Evolutionary conservation across 2,797 vertebrate species (phyloP).

Genomic region (Enteromius unitaeniatus): DNA sequence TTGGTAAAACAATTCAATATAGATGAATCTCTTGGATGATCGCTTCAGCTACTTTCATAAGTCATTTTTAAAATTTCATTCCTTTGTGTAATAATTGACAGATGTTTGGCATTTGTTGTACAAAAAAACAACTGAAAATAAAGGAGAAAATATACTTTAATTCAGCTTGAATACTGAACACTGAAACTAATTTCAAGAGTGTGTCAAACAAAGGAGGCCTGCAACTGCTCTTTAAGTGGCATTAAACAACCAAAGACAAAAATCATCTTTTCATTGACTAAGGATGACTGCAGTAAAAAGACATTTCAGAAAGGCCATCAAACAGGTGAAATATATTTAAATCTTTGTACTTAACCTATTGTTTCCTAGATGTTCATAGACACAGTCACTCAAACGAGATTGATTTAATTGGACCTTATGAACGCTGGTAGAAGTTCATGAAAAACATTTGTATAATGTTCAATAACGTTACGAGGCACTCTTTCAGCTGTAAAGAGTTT

Average conservation of each 20-base stretch:
- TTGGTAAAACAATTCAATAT: too few species aligned
- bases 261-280: constrained; percentile 6
- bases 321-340: too few species aligned
- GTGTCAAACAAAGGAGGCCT: constrained; percentile 40
- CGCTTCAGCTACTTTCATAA: too few species aligned
- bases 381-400: background rate
- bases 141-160: constrained; percentile 64
- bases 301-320: constrained; percentile 24
- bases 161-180: constrained; percentile 62
- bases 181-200: constrained; percentile 52
- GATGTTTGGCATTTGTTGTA: constrained; percentile 1
- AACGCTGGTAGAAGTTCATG: constrained; percentile 39
- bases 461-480: constrained; percentile 44
- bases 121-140: background rate
- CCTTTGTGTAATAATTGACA: background rate
- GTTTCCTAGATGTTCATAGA: constrained; percentile 21
- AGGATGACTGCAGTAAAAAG: constrained; percentile 17
- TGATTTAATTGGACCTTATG: too few species aligned
- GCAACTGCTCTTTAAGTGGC: constrained; percentile 33
- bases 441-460: constrained; percentile 43
- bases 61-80: background rate
- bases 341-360: too few species aligned
- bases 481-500: constrained; percentile 44
- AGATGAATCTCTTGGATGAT: too few species aligned
- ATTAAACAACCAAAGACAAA: constrained; percentile 47